Conservation (phyloP, 2,888 invertebrate species). For the Zygothrica quintamaculata region DNA sequence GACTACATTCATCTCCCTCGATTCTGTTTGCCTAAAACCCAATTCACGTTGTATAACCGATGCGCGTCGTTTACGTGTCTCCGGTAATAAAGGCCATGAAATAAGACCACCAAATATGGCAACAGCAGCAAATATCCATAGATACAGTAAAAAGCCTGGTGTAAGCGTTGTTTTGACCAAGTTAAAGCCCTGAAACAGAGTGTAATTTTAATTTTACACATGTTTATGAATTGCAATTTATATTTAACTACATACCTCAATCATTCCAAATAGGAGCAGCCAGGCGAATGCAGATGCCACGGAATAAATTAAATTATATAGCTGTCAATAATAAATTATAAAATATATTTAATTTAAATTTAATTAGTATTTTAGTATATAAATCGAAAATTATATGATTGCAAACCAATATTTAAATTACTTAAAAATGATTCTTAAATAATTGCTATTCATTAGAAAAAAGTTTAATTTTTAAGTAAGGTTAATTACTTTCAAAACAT, state of each 20-base stretch:
- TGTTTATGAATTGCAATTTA: no score
- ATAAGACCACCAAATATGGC: slow-evolving; percentile 71
- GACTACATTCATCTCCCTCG: slow-evolving; percentile 41
- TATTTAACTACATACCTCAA: slow-evolving; percentile 67
- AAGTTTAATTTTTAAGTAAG: no score
- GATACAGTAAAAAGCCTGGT: slow-evolving; percentile 53
- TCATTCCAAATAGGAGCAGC: slow-evolving; percentile 70
- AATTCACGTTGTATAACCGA: slow-evolving; percentile 69
- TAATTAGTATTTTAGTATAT: neutral
- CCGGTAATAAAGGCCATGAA: slow-evolving; percentile 73
- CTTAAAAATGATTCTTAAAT: no score
- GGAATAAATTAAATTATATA: slow-evolving; percentile 62
- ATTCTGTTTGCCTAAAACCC: slow-evolving; percentile 50
- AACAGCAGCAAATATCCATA: slow-evolving; percentile 77
- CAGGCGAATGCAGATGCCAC: slow-evolving; percentile 62
- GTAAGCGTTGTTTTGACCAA: slow-evolving; percentile 57
- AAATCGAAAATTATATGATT: slow-evolving; percentile 3
- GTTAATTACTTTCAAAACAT: no score
- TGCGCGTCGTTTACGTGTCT: slow-evolving; percentile 72
- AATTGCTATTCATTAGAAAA: no score
- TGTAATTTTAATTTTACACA: no score
- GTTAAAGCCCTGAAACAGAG: slow-evolving; percentile 58
- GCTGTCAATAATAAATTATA: slow-evolving; percentile 43
- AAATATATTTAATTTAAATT: slow-evolving; percentile 1
- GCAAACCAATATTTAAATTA: neutral